Evolutionary conservation across 2,113 vertebrate genomes (phyloP).

Genomic region (Apteryx owenii): DNA sequence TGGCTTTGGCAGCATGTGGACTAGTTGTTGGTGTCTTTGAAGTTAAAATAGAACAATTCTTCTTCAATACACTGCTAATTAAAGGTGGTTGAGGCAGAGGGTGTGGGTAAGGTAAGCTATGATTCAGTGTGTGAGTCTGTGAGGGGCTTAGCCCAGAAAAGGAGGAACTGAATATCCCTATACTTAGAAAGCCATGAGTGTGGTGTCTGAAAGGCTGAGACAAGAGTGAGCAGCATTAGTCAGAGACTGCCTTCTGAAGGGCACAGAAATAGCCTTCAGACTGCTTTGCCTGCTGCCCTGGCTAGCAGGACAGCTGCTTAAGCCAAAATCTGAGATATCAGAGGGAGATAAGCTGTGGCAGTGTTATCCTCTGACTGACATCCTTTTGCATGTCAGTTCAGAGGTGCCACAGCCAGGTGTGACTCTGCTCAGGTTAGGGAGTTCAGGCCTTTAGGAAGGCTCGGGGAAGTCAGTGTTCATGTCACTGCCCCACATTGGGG

Average conservation of each 20-base stretch:
- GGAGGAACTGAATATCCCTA: background rate
- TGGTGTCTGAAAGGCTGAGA: background rate
- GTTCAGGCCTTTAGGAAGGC: background rate
- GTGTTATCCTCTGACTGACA: background rate
- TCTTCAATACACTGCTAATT: background rate
- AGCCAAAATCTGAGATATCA: background rate
- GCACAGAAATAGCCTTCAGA: background rate
- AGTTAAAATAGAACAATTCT: background rate
- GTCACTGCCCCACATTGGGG: accelerated
- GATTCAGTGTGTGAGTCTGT: background rate
- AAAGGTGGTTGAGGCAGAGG: background rate
- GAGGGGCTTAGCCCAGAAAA: background rate
- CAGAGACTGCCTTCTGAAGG: background rate
- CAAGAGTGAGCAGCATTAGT: background rate
- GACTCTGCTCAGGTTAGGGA: background rate
- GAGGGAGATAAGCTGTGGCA: background rate
- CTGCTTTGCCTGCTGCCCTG: background rate
- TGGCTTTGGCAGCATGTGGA: accelerated
- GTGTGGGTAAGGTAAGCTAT: background rate
- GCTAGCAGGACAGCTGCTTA: background rate
- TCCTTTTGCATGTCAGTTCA: background rate
- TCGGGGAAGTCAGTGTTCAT: background rate
- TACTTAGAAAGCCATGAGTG: accelerated
- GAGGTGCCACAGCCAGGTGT: background rate
- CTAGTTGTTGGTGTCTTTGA: background rate